Evolutionary conservation across 2,888 invertebrate genomes (phyloP).

Genomic region (Agonopterix arenella): DNA sequence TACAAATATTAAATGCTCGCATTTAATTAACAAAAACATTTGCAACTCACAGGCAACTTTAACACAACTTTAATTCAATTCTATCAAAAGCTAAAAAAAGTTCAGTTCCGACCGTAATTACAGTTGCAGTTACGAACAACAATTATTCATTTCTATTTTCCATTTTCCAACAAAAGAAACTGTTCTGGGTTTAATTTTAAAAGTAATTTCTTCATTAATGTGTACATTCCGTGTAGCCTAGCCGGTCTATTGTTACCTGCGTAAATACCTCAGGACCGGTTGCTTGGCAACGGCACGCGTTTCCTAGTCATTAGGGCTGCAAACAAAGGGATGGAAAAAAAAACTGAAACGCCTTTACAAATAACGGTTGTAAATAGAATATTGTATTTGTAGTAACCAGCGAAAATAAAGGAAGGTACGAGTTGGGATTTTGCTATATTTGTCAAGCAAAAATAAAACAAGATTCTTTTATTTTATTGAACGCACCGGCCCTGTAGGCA

Average conservation of each 20-base stretch:
- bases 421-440: too few species aligned
- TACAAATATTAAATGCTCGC: too few species aligned
- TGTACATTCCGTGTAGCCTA: constrained; percentile 8
- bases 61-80: too few species aligned
- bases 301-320: constrained; percentile 30
- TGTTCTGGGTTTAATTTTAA: neutral
- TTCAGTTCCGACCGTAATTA: neutral
- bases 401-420: neutral
- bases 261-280: neutral
- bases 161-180: neutral
- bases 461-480: too few species aligned
- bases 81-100: neutral
- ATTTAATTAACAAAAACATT: too few species aligned
- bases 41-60: too few species aligned
- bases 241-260: constrained; percentile 1
- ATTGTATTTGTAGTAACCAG: neutral
- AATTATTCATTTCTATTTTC: neutral
- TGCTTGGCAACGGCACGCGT: constrained; percentile 17
- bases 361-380: neutral
- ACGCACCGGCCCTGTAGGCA: too few species aligned
- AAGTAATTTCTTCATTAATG: constrained; percentile 12
- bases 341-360: neutral
- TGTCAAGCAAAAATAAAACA: too few species aligned
- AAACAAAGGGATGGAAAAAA: constrained; percentile 20
- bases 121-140: neutral